A percentile compares a stretch with the other conserved stretches of the same genome.
These are phyloP conservation scores for Alexandromys fortis DNA, from an alignment of 2,113 vertebrate genomes.

Conservation along the genomic window DNA sequence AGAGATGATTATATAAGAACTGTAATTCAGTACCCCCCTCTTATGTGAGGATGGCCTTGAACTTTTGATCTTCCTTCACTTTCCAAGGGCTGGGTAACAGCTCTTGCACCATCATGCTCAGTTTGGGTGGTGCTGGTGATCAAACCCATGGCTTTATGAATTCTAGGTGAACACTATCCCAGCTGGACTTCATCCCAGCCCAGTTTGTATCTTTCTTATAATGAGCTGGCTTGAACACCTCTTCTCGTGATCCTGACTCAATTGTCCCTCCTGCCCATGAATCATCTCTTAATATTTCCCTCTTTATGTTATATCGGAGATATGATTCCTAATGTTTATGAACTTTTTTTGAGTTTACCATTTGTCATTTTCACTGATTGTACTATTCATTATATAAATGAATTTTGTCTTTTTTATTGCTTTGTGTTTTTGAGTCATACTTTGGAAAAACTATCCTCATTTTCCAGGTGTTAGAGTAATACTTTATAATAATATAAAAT, in stretches of 20 bases:
- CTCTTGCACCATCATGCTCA: background rate
- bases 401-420: background rate
- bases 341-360: background rate
- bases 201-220: background rate
- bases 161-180: background rate
- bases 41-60: background rate
- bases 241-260: background rate
- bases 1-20: background rate
- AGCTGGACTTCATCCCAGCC: background rate
- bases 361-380: conserved; percentile 1
- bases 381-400: background rate
- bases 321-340: background rate
- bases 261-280: background rate
- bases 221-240: background rate
- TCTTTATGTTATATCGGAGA: background rate
- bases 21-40: background rate
- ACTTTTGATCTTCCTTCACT: background rate
- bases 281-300: background rate
- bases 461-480: background rate
- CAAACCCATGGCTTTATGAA: background rate
- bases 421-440: conserved; percentile 21
- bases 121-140: background rate
- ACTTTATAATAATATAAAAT: background rate
- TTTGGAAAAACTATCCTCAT: background rate
- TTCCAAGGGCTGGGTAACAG: background rate